Evolutionary conservation across 2,888 invertebrate genomes (phyloP), one percentile per base, ranked within the genome.

Genomic region (Conops quadrifasciatus): DNA sequence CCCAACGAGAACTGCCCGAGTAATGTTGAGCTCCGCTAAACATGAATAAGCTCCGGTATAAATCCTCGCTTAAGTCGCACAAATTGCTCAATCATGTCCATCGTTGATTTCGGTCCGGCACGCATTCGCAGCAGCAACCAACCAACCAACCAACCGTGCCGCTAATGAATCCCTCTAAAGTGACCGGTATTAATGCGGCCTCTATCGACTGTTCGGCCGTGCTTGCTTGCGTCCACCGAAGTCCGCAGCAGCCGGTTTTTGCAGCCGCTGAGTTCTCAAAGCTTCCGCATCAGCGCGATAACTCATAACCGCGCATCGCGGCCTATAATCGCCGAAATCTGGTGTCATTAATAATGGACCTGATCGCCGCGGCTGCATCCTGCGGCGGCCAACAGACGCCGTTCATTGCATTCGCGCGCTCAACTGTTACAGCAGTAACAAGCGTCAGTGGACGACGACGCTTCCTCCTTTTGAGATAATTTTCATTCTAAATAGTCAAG

Each of bases 291-390:
- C 36, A 36, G 24, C 59, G n/a, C 59, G 59, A 67, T 67, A 67
- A 59, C 26, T 67, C 67, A 67, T 67, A 60, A 67, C 59, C 28
- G 59, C 21, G 43, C 53, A 30, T 30, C 47, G 26, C 47, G 19
- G 24, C 63, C 15, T 24, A 69, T 69, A 69, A 69, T 69, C 62
- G 69, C 69, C 69, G 53, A 49, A 69, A 69, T 69, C 69, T 62
- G 36, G 9, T 69, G 63, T 69, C 69, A 69, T 62, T 69, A 69
- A 69, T 69, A 69, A 69, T 63, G 63, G 63, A 69, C 56, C 24
- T 28, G 67, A 67, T 67, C 67, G 58, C 9, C 28, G 64, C 49
- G 13, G 64, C 28, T 65, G 19, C 53, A 13, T 30, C 21, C 53
- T 36, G 28, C 49, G 15, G 36, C 66, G 5, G 16, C 26, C 13